Evolutionary conservation across 2,888 invertebrate genomes (phyloP), one percentile per base, ranked within the genome.

Genomic region (Callyntrura guangdongensis): DNA sequence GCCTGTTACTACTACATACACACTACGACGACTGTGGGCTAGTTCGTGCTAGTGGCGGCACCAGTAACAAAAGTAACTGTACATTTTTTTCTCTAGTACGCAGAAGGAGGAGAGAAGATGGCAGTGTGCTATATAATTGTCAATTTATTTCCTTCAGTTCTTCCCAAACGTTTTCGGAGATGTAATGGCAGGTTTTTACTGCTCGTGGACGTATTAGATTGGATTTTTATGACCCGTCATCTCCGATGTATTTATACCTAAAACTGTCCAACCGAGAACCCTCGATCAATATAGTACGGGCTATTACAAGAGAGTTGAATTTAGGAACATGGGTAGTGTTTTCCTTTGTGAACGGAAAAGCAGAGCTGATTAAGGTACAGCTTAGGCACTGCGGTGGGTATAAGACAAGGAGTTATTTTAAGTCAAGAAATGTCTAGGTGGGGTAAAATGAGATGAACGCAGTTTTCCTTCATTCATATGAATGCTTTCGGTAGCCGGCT

Each of bases 151-250:
- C 84, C 45, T 77, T 85, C 56, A 64, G 77, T 64, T 72, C 83
- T 82, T 89, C 72, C 83, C 82, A 59, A 83, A 53, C 83, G 83
- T 72, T 82, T 74, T 72, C 25, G 53, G 74, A 83, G 69, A 67
- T 81, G 82, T 82, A 82, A 88, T 88, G 88, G 82, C 64, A 89
- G 84, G 77, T 83, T 87, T 89, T 89, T 89, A 89, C 84, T 89
- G 89, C 89, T 84, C 77, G 77, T 84, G 64, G 89, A 89, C 84
- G 84, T 84, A 89, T 89, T 83, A 85, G 89, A 89, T 89, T 89
- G 89, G 84, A 89, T 84, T 89, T 89, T 89, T 89, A 89, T 89
- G 84, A 67, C 83, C 89, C 84, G 89, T 89, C 89, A 85, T 89
- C 84, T 89, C 89, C 89, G 67, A 84, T 89, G 89, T 89, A 89